phyloP scores from a whole-genome alignment of 2,888 invertebrate species.

The Nomada flava region DNA sequence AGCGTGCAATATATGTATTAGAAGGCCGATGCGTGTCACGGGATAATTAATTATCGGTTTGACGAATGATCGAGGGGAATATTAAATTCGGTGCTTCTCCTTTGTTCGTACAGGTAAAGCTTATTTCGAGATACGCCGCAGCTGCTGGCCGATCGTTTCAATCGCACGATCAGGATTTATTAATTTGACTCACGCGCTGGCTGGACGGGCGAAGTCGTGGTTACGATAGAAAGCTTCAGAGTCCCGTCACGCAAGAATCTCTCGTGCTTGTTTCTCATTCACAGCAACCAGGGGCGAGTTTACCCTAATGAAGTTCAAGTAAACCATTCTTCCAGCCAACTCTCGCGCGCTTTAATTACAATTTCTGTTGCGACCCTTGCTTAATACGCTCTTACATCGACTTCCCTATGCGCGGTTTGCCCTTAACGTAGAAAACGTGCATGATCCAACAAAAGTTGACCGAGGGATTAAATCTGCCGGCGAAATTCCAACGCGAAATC shows the following conservation, averaged over 20 bases:
- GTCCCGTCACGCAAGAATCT: slow-evolving; percentile 54
- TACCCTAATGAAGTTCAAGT: slow-evolving; percentile 37
- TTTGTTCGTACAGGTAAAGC: slow-evolving; percentile 36
- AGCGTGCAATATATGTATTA: neutral
- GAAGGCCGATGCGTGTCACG: slow-evolving; percentile 10
- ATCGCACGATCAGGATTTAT: slow-evolving; percentile 62
- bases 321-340: slow-evolving; percentile 11
- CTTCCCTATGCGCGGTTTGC: no score
- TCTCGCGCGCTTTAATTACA: slow-evolving; percentile 33
- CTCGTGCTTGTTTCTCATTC: slow-evolving; percentile 39
- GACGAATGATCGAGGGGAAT: slow-evolving; percentile 47
- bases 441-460: neutral
- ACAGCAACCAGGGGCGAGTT: slow-evolving; percentile 2
- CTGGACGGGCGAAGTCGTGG: slow-evolving; percentile 30
- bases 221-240: slow-evolving; percentile 41
- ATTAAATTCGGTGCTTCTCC: slow-evolving; percentile 51
- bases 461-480: slow-evolving; percentile 12
- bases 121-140: slow-evolving; percentile 56
- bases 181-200: slow-evolving; percentile 64
- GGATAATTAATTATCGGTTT: slow-evolving; percentile 57
- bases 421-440: no score
- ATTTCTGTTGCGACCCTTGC: slow-evolving; percentile 20
- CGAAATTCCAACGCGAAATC: slow-evolving; percentile 49
- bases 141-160: slow-evolving; percentile 54
- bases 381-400: neutral